A percentile compares a stretch with the other conserved stretches of the same genome.
phyloP scores from a whole-genome alignment of 2,113 vertebrate genomes.

The Rhinopithecus roxellana region DNA sequence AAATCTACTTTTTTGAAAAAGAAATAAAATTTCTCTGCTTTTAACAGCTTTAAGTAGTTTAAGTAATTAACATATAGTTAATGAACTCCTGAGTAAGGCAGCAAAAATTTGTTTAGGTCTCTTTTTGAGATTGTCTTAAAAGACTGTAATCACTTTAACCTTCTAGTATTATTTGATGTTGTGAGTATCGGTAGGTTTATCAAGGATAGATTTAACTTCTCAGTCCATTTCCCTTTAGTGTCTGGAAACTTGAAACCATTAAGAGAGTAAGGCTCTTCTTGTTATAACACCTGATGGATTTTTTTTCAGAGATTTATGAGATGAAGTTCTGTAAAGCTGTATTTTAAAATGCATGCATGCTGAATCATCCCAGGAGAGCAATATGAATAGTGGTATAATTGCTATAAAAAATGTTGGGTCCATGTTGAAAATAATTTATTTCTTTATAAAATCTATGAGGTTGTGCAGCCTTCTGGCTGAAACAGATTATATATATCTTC shows the following conservation, averaged over 20 bases:
- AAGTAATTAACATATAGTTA: constrained; percentile 33
- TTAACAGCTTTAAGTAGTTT: constrained; percentile 17
- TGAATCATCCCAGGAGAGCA: constrained; percentile 67
- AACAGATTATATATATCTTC: constrained; percentile 59
- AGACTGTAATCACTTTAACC: constrained; percentile 61
- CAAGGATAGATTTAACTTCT: constrained; percentile 43
- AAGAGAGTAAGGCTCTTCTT: constrained; percentile 54
- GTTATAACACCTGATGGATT: constrained; percentile 43
- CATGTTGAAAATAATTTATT: constrained; percentile 61
- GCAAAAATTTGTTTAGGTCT: constrained; percentile 13
- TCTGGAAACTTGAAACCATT: constrained; percentile 55
- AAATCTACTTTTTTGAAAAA: neutral
- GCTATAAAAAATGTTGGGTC: constrained; percentile 74
- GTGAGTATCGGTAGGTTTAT: constrained; percentile 58
- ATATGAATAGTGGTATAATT: constrained; percentile 81
- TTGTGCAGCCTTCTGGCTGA: neutral
- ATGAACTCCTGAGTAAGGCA: constrained; percentile 40
- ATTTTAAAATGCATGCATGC: constrained; percentile 79
- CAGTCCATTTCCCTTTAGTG: constrained; percentile 33
- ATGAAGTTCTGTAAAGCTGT: constrained; percentile 71
- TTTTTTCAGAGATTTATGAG: constrained; percentile 67
- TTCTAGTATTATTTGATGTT: constrained; percentile 65
- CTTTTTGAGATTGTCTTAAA: constrained; percentile 38
- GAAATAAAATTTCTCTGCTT: neutral
- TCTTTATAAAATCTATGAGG: constrained; percentile 52